These are phyloP conservation scores for Polypterus bichir DNA, from an alignment of 2,113 vertebrate species.

Conservation along the genomic window DNA sequence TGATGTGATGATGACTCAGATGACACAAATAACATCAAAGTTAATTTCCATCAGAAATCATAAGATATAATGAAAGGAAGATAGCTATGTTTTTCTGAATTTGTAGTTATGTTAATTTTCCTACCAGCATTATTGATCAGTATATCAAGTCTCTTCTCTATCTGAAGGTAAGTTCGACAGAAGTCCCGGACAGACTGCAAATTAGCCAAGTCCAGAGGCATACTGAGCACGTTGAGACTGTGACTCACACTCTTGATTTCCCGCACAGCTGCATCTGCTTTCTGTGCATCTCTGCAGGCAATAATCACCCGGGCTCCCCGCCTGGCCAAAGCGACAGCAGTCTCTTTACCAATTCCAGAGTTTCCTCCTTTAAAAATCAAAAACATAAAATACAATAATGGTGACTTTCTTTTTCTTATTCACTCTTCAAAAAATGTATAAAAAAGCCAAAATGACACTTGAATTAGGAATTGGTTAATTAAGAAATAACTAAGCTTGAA, in stretches of 20 bases:
- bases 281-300: slow-evolving; percentile 41
- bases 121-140: slow-evolving; percentile 60
- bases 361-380: slow-evolving; percentile 38
- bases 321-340: slow-evolving; percentile 45
- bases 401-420: too few relatives aligned
- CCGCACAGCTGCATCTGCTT: slow-evolving; percentile 40
- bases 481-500: too few relatives aligned
- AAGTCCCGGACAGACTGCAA: slow-evolving; percentile 47
- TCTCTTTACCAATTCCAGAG: slow-evolving; percentile 54
- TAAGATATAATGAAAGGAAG: too few relatives aligned
- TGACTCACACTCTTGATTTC: slow-evolving; percentile 50
- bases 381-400: background rate
- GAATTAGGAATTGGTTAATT: too few relatives aligned
- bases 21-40: too few relatives aligned
- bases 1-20: too few relatives aligned
- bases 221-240: slow-evolving; percentile 42
- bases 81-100: too few relatives aligned
- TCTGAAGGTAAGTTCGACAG: slow-evolving; percentile 45
- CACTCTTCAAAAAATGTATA: too few relatives aligned
- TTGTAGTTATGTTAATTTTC: background rate
- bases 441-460: too few relatives aligned
- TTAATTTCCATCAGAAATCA: too few relatives aligned
- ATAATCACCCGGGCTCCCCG: slow-evolving; percentile 55
- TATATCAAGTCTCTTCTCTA: slow-evolving; percentile 54
- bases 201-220: slow-evolving; percentile 55